Evolutionary conservation across 2,113 vertebrate genomes (phyloP), one percentile per base, ranked within the genome.

Genomic region (Tupaia chinensis): DNA sequence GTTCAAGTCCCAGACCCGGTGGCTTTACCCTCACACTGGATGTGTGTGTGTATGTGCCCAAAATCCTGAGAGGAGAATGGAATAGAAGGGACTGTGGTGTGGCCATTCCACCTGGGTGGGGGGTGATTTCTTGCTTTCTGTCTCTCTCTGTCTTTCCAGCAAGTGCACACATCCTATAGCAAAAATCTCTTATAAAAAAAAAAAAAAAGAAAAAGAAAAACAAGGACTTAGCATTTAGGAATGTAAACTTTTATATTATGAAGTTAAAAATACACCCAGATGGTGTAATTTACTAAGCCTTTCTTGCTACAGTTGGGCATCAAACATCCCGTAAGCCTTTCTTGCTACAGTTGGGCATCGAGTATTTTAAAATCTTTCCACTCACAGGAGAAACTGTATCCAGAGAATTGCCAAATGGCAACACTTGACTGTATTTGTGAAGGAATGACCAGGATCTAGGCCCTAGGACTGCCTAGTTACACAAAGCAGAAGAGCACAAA

Each of bases 251-350:
- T 78, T 90, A 4, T 58, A 83, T 14, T 6, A 44, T 66, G 53
- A 77, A 95, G 58, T 73, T 93, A 73, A 79, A 84, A 84, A 54
- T n/a, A 96, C 29, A 58, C n/a, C 10, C 85, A 29, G 14, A 79
- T 56, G 27, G 15, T 70, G 6, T 85, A 63, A 76, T 25, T 92
- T 60, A 58, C 29, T 60, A 56, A 93, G 61, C 60, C 54, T 74
- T 87, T 69, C 84, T 76, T 83, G 61, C 66, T 54, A n/a, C 7
- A 80, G 44, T 54, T 89, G 54, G 68, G 68, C 29, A 74, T 13
- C 66, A 73, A n/a, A 3, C 53, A 74, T 65, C 8, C 8, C 32
- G 32, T 60, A 56, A 93, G 61, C 60, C 32, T 74, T 87, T 69
- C 84, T 76, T 83, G 61, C 66, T 60, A n/a, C 7, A 80, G 44